Evolutionary conservation across 2,113 vertebrate species (phyloP), one percentile per base, ranked within the genome.

Genomic region (Callipepla squamata): DNA sequence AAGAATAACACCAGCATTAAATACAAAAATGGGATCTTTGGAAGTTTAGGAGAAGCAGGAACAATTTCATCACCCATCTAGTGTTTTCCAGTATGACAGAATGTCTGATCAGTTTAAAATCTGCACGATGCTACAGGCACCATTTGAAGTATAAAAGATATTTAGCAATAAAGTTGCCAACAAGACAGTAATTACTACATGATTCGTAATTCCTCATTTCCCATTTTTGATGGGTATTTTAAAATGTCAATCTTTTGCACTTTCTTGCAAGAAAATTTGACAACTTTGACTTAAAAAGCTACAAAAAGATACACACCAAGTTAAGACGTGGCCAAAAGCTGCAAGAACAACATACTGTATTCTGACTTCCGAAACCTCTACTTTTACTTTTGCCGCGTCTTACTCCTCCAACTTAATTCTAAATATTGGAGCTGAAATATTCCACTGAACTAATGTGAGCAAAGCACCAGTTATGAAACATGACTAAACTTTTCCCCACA

Each of bases 1-100:
- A 76, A 61, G 38, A 38, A 45, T 69, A 34, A 12, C 4, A 7
- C 13, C 21, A 47, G 30, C 9, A 61, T 40, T 86, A 73, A 4
- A 32, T 19, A 48, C 11, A 25, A 83, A 85, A 80, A 74, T 0
- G 0, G 1, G 17, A 90, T 7, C 36, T 77, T 6, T 12, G 12
- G 6, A 69, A 77, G 15, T 11, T 81, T 22, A 89, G 22, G 1
- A 68, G 53, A 80, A 58, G 68, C 67, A 72, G 2, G 1, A 89
- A 57, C 22, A 68, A 44, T 63, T 76, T 14, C 19, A 55, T 28
- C 45, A 72, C 73, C 14, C 25, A 68, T 15, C 53, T 22, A 3
- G 7, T 66, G 40, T 73, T 66, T 80, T 89, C 40, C 45, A 74
- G 48, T 47, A 86, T 62, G 30, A 23, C 18, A 88, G 72, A 80